Base-by-base conservation (phyloP, 92 coral and sea anemone genomes). In the Palythoa heliodiscus region DNA sequence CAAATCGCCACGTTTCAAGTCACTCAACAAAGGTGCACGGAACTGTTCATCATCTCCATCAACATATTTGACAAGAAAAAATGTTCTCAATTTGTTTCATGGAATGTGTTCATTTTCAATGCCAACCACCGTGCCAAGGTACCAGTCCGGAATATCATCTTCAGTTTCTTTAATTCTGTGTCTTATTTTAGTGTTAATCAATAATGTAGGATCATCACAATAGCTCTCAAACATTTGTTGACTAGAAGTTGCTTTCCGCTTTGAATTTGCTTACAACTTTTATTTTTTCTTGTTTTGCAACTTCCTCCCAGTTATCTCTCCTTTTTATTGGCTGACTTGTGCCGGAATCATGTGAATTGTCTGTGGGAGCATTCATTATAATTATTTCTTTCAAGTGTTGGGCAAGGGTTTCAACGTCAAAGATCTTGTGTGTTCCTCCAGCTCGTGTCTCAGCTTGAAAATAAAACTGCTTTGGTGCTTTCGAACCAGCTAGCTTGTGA, bases 11-110 rank as follows among this genome's bases (percentile, higher is more conserved):
- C 78, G 60, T 73, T 73, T 73, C 78, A 73, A 43, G 37, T 73
- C 78, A 71, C 75, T 71, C 75, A 71, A 71, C 75, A 70, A 70
- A 70, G 75, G 75, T 70, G 75, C 48, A 35, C 75, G 75, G 75
- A 71, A 71, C 52, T 37, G 75, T 71, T 71, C 52, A 71, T 71
- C 75, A 71, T 71, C 47, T 71, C 52, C 75, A 71, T 71, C 76
- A 72, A 72, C 76, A 72, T 72, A 39, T 72, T 29, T 40, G 54
- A 72, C 76, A 72, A 72, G 76, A 39, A 29, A 72, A 72, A 12
- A 13, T 72, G 76, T 72, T 72, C 76, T 72, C 76, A 72, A 35
- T 72, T 72, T 72, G 50, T 72, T 72, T 35, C n/a, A 1, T 16
- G 54, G 76, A 20, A 72, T 72, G 54, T 14, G 76, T 72, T 14